Conservation (phyloP, 1,140 invertebrate genomes). For the Ceratina japonica region DNA sequence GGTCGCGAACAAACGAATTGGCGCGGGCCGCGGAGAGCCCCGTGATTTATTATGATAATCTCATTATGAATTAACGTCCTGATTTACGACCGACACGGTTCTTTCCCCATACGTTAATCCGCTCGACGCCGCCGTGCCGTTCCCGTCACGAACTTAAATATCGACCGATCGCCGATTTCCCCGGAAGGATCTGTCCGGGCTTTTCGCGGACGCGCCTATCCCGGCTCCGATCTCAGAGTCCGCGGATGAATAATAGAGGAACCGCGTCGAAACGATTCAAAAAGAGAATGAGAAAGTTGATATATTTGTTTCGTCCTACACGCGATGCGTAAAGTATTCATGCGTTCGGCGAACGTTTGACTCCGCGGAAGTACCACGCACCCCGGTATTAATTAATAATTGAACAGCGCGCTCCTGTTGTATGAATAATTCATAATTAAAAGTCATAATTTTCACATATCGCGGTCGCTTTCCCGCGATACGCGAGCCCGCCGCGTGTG, state of each 20-base stretch:
- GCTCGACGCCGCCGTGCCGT: neutral
- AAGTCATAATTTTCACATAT: slow-evolving; percentile 22
- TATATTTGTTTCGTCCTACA: slow-evolving; percentile 19
- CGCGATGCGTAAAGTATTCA: slow-evolving; percentile 12
- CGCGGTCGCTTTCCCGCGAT: neutral
- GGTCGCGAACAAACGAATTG: slow-evolving; percentile 27
- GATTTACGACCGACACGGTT: slow-evolving; percentile 41
- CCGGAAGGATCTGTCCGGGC: neutral
- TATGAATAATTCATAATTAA: slow-evolving; percentile 47
- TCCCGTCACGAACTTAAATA: neutral
- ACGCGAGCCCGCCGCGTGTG: neutral
- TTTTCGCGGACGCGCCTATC: no score
- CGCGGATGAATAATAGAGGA: neutral
- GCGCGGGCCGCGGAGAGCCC: neutral
- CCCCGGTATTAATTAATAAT: slow-evolving; percentile 38
- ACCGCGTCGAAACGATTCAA: neutral
- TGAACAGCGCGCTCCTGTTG: neutral
- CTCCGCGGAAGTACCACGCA: neutral
- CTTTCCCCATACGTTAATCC: slow-evolving; percentile 44
- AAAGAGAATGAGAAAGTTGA: slow-evolving; percentile 14
- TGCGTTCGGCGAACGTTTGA: slow-evolving; percentile 24
- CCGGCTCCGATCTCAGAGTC: no score
- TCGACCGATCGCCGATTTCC: neutral
- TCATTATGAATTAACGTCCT: slow-evolving; percentile 56
- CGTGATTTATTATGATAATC: slow-evolving; percentile 59